Percentiles rank a stretch among this genome's conserved stretches.
Evolutionary conservation across 2,113 vertebrate species (phyloP).

Genomic region (Sterrhoptilus dennistouni): DNA sequence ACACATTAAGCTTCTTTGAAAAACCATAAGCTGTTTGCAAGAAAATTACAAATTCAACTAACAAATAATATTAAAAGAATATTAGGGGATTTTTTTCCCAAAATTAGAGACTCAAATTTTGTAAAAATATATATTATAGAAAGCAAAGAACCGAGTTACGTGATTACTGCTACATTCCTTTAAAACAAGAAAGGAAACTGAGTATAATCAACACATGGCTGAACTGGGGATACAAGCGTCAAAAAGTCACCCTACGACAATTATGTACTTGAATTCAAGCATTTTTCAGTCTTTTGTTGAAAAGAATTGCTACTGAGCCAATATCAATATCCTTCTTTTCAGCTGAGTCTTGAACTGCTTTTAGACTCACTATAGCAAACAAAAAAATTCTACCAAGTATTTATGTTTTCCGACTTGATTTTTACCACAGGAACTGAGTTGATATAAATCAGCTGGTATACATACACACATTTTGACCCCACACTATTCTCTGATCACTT

Average conservation of each 20-base stretch:
- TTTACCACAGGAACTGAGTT: not conserved
- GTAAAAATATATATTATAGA: not conserved
- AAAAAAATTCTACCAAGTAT: not conserved
- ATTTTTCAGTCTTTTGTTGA: not conserved
- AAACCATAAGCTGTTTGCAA: not conserved
- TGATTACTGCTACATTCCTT: not conserved
- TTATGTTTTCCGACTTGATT: not conserved
- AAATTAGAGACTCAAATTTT: not conserved
- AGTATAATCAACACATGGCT: not conserved
- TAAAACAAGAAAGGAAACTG: not conserved
- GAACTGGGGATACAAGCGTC: no score
- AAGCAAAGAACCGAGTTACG: not conserved
- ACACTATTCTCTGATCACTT: not conserved
- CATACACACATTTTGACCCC: not conserved
- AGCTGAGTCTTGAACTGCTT: not conserved
- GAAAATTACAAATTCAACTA: not conserved
- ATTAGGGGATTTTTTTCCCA: rapidly evolving
- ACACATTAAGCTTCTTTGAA: not conserved
- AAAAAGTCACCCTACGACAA: not conserved
- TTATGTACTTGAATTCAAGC: not conserved
- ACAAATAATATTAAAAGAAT: not conserved
- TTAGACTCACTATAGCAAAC: not conserved
- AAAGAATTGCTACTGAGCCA: not conserved
- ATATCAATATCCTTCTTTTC: not conserved
- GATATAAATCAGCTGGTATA: not conserved